These are phyloP conservation scores for Lasioglossum vierecki DNA, from an alignment of 2,888 invertebrate genomes.

Conservation along the genomic window DNA sequence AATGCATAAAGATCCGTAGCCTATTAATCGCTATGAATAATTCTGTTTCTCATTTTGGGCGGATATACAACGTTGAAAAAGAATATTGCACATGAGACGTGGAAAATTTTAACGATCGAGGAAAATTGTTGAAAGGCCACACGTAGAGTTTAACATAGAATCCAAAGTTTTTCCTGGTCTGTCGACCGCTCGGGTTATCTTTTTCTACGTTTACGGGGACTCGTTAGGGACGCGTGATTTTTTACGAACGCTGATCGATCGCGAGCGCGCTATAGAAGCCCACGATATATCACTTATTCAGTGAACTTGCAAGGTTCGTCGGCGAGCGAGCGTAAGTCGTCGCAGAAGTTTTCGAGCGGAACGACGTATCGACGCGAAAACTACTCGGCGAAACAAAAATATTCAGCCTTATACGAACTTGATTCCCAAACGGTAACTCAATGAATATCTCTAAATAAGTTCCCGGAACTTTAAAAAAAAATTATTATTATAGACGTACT, in stretches of 20 bases:
- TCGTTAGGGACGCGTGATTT: slow-evolving; percentile 23
- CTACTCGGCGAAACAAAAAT: background rate
- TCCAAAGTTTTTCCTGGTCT: background rate
- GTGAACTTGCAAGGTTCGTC: slow-evolving; percentile 46
- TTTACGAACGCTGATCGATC: slow-evolving; percentile 22
- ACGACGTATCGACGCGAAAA: slow-evolving; percentile 3
- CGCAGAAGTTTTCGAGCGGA: background rate
- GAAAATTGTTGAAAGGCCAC: background rate
- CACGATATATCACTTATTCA: slow-evolving; percentile 56
- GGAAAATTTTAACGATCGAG: background rate
- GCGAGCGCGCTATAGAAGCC: background rate
- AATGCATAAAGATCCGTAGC: no score
- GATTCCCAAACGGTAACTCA: background rate
- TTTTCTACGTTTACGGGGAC: background rate
- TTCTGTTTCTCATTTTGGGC: background rate
- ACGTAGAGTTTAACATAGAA: background rate
- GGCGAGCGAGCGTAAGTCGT: background rate
- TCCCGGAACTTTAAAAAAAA: background rate
- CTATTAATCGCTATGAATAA: background rate
- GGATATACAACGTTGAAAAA: no score
- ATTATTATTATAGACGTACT: no score
- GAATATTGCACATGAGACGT: no score
- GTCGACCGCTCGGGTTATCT: background rate
- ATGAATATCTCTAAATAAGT: background rate
- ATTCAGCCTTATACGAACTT: background rate